phyloP scores from a whole-genome alignment of 2,888 invertebrate species.

The Phaedon cochleariae region DNA sequence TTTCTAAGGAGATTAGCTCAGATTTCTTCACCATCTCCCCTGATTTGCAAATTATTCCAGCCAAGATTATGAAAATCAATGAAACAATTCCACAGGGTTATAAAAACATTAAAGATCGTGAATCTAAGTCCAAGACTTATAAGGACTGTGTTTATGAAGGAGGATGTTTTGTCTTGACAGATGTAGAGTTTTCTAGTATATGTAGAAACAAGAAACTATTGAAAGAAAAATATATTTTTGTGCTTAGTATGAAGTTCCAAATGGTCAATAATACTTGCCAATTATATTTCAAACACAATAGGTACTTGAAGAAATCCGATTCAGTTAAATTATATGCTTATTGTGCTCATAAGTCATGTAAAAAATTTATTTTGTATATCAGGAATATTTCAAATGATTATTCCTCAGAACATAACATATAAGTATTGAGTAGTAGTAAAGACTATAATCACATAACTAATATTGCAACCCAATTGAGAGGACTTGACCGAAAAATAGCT shows the following conservation, averaged over 20 bases:
- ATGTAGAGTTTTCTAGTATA: neutral
- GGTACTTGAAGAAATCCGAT: conserved; percentile 6
- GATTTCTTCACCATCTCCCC: conserved; percentile 6
- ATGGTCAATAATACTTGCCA: conserved; percentile 7
- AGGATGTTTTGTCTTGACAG: neutral
- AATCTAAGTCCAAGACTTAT: neutral
- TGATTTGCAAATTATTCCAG: neutral
- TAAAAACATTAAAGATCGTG: neutral
- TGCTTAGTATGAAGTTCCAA: neutral
- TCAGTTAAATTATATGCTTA: conserved; percentile 9
- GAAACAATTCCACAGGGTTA: neutral
- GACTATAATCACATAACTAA: conserved; percentile 1
- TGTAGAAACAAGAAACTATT: neutral
- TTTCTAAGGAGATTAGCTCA: conserved; percentile 2
- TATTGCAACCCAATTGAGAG: conserved; percentile 1
- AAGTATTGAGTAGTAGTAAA: conserved; percentile 7
- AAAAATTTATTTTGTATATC: conserved; percentile 1
- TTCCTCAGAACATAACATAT: neutral
- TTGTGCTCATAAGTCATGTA: conserved; percentile 6
- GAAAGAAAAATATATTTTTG: conserved; percentile 2
- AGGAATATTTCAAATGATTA: neutral
- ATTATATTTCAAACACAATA: conserved; percentile 4
- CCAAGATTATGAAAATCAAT: neutral
- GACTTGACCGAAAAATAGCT: conserved; percentile 1
- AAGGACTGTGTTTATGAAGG: neutral